A percentile compares a stretch with the other conserved stretches of the same genome.
phyloP scores from a whole-genome alignment of 1,140 invertebrate genomes.

The Trichonephila clavipes region DNA sequence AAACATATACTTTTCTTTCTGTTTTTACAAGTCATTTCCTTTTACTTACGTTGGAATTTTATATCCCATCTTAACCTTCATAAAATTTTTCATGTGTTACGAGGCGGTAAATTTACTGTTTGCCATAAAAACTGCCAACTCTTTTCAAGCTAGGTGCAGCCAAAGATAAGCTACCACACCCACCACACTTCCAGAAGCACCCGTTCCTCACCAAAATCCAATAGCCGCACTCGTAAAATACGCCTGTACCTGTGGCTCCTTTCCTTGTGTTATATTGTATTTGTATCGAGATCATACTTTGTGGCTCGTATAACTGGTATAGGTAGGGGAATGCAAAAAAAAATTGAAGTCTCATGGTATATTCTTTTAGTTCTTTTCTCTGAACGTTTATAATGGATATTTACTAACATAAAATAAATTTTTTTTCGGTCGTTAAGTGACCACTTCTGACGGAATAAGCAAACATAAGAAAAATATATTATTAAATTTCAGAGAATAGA shows the following conservation, averaged over 20 bases:
- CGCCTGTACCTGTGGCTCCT: constrained; percentile 60
- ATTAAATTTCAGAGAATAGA: too few species aligned
- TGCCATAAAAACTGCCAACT: constrained; percentile 61
- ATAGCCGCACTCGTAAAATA: constrained; percentile 72
- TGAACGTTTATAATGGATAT: constrained; percentile 8
- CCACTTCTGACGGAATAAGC: not conserved
- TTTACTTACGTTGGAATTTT: constrained; percentile 29
- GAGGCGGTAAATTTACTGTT: constrained; percentile 65
- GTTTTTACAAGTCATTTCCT: constrained; percentile 45
- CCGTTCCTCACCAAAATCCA: constrained; percentile 67
- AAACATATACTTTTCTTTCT: not conserved
- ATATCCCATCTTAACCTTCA: not conserved
- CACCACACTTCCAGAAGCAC: not conserved
- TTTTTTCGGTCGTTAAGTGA: constrained; percentile 22
- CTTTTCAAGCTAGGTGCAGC: not conserved
- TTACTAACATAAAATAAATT: constrained; percentile 1
- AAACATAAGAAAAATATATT: too few species aligned
- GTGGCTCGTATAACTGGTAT: constrained; percentile 55
- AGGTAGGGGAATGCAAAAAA: not conserved
- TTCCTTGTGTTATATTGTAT: constrained; percentile 28
- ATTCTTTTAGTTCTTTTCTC: not conserved
- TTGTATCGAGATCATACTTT: constrained; percentile 64
- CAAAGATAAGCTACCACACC: constrained; percentile 37
- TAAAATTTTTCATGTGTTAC: constrained; percentile 43
- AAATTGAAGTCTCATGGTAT: too few species aligned